Conservation (phyloP, 2,888 invertebrate genomes). For the Panorpa germanica region DNA sequence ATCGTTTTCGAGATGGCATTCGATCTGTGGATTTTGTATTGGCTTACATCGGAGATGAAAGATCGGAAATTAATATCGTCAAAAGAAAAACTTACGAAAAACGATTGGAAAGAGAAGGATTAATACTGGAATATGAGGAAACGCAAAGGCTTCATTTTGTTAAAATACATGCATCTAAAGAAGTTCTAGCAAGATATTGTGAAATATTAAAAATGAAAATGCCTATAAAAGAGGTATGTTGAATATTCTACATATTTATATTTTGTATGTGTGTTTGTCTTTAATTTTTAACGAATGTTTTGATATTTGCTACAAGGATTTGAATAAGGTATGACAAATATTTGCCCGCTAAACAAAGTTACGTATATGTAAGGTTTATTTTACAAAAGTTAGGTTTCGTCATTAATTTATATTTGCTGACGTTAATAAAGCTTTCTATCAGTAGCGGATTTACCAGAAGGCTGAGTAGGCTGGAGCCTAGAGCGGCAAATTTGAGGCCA, state of each 20-base stretch:
- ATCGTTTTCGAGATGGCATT: constrained; percentile 29
- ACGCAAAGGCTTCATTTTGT: constrained; percentile 44
- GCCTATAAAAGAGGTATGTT: constrained; percentile 52
- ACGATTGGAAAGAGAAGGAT: constrained; percentile 38
- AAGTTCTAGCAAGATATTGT: constrained; percentile 50
- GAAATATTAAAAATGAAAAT: constrained; percentile 59
- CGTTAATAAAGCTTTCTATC: no score
- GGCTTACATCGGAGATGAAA: constrained; percentile 31
- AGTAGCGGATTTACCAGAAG: no score
- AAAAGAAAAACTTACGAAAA: constrained; percentile 36
- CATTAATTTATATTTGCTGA: no score
- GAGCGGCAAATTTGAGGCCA: no score
- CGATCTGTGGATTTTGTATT: constrained; percentile 39
- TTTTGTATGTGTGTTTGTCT: no score
- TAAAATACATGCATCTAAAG: constrained; percentile 53
- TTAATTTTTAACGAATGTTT: no score
- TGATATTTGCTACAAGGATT: no score
- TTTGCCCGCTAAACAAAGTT: no score
- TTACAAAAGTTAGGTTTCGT: no score
- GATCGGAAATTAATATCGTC: constrained; percentile 20
- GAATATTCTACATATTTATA: constrained; percentile 8
- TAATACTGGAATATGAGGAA: constrained; percentile 38
- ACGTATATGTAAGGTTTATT: no score
- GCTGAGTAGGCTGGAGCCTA: no score
- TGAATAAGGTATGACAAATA: no score